Conservation (phyloP, 2,797 vertebrate species). For the Notamacropus eugenii region DNA sequence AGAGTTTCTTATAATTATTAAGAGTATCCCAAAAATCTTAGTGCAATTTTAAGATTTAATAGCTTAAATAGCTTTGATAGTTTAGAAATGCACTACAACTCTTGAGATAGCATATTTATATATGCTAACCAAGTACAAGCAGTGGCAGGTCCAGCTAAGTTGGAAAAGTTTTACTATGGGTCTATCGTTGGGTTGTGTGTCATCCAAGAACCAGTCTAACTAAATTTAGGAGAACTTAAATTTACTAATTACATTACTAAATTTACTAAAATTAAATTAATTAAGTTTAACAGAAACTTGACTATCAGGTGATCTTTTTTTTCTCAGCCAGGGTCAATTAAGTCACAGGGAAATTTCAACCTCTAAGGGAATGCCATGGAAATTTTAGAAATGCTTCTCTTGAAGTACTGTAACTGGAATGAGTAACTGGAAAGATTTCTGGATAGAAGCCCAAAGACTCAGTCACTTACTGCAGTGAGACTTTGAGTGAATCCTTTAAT, state of each 20-base stretch:
- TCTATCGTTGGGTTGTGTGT: no score
- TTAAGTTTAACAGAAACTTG: background rate
- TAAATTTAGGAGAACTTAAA: background rate
- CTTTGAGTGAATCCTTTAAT: background rate
- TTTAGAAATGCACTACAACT: background rate
- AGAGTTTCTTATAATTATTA: background rate
- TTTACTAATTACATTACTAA: no score
- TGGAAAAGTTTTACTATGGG: background rate
- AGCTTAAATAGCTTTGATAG: background rate
- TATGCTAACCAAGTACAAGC: background rate
- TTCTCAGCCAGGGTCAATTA: background rate
- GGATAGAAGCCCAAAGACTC: background rate
- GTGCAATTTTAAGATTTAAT: background rate
- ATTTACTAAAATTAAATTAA: no score
- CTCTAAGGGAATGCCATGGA: background rate
- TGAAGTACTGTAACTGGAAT: background rate
- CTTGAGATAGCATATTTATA: background rate
- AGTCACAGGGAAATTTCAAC: background rate
- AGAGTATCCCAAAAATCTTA: conserved; percentile 12
- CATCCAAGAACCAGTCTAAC: background rate
- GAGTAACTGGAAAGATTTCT: background rate
- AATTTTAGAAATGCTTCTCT: background rate
- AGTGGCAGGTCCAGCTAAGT: background rate
- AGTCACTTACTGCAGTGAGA: background rate
- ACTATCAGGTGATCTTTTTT: background rate